phyloP scores from a whole-genome alignment of 2,888 invertebrate species.

The Alviniconcha strummeri region DNA sequence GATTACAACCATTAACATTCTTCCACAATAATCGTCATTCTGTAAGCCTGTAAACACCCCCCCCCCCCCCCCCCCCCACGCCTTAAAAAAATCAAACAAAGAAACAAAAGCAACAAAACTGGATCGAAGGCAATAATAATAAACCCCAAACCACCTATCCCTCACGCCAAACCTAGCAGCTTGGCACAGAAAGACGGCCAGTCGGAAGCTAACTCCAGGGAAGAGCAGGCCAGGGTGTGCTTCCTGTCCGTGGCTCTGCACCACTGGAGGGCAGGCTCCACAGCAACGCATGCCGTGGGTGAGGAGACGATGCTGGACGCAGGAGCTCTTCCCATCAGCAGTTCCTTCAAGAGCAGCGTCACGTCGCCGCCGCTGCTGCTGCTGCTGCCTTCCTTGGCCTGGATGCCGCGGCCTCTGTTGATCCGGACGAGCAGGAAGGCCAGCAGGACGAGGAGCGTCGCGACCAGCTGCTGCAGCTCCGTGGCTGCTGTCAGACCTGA shows the following conservation, averaged over 20 bases:
- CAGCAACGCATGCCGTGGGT: background rate
- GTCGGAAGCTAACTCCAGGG: slow-evolving; percentile 47
- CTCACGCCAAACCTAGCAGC: slow-evolving; percentile 34
- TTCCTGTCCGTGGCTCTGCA: slow-evolving; percentile 34
- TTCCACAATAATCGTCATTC: too few relatives aligned
- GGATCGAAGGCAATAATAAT: too few relatives aligned
- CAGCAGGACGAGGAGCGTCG: slow-evolving; percentile 46
- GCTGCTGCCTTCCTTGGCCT: too few relatives aligned
- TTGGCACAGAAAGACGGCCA: slow-evolving; percentile 45
- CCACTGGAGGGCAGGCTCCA: slow-evolving; percentile 36
- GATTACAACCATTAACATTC: too few relatives aligned
- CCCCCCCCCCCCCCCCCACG: too few relatives aligned
- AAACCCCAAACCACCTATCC: background rate
- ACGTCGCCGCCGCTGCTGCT: background rate
- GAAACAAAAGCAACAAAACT: too few relatives aligned
- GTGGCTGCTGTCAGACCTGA: slow-evolving; percentile 45
- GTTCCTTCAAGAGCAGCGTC: background rate
- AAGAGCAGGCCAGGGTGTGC: slow-evolving; percentile 45
- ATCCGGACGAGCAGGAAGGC: slow-evolving; percentile 25
- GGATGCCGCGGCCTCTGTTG: background rate
- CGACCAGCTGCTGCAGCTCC: slow-evolving; percentile 42
- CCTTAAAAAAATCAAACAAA: too few relatives aligned
- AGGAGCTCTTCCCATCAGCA: background rate
- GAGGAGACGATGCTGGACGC: background rate
- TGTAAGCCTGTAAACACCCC: too few relatives aligned